Conservation (phyloP, 2,797 vertebrate species). For the Acridotheres tristis region DNA sequence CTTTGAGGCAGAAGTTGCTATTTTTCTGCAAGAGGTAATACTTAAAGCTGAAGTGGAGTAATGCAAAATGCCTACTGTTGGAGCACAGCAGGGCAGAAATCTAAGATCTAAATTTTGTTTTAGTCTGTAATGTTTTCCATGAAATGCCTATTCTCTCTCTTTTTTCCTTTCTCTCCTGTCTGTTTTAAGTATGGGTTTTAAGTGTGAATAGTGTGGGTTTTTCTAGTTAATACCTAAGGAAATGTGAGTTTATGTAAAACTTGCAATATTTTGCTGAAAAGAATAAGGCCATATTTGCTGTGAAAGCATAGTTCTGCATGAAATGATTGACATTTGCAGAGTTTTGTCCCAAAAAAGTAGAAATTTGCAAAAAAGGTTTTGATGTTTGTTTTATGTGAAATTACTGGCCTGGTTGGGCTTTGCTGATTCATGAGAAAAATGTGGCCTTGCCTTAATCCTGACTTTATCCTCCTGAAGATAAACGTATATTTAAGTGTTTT, state of each 20-base stretch:
- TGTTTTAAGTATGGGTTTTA: not conserved
- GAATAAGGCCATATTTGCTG: not conserved
- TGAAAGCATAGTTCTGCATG: not conserved
- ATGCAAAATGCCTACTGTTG: not conserved
- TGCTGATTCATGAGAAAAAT: not conserved
- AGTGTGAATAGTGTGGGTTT: not conserved
- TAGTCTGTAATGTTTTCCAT: conserved; percentile 1
- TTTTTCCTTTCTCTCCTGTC: not conserved
- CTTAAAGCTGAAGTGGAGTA: not conserved
- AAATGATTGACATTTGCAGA: not conserved
- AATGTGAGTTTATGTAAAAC: not conserved
- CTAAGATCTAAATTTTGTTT: not conserved
- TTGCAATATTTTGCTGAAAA: not conserved
- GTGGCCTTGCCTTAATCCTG: not conserved
- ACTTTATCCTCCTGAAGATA: not conserved
- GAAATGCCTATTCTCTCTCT: not conserved
- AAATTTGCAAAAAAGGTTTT: not conserved
- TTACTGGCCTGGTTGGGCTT: not conserved
- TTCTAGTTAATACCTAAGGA: not conserved
- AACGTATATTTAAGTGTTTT: not conserved
- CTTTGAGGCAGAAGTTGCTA: not conserved
- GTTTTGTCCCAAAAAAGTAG: not conserved
- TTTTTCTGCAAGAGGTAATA: not conserved
- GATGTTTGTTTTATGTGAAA: not conserved
- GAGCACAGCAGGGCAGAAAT: not conserved